Base-by-base conservation (phyloP, 2,888 invertebrate species). In the Pachycephus smyrnensis region DNA sequence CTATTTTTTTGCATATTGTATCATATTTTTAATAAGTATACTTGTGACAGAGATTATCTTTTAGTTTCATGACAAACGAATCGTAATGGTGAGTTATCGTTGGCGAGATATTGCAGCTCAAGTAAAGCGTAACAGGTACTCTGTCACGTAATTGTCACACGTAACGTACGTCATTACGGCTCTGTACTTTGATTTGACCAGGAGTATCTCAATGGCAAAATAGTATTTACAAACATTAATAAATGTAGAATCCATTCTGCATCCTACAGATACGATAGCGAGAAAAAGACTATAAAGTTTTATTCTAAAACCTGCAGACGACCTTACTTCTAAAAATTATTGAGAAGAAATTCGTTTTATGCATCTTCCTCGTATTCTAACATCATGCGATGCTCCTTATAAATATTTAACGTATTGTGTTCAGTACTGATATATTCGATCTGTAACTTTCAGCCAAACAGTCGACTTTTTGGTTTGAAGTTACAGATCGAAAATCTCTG, bases 31-130 rank as follows among this genome's bases (percentile, higher is more conserved):
- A 9, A 55, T 55, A 55, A 23, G 55, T 6, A 55, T 55, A 4
- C 15, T 40, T 12, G 4, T 15, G 40, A 40, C 15, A 6, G 15
- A 4, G 4, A 73, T 75, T 33, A 31, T 33, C 30, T 30, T 11
- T 33, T 71, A 30, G 12, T 30, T 71, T 30, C 30, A 9, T 71
- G 77, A 73, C n/a, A 75, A 69, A 32, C 37, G 11, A 15, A 30
- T 33, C 35, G 31, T 30, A 69, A 76, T 33, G 37, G 31, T 71
- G 31, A 79, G 77, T 79, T 36, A 79, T 55, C 23, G 23, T 23
- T 6, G 23, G 55, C 9, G 23, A 23, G 23, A 23, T 55, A 23
- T 23, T 55, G 15, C 0, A 55, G 4, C 33, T 33, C 33, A 33
- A 1, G 33, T 33, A 3, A 33, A 33, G 33, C 1, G 33, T 33